Base-by-base conservation (phyloP, 2,797 vertebrate genomes). In the Sorex maritimensis region DNA sequence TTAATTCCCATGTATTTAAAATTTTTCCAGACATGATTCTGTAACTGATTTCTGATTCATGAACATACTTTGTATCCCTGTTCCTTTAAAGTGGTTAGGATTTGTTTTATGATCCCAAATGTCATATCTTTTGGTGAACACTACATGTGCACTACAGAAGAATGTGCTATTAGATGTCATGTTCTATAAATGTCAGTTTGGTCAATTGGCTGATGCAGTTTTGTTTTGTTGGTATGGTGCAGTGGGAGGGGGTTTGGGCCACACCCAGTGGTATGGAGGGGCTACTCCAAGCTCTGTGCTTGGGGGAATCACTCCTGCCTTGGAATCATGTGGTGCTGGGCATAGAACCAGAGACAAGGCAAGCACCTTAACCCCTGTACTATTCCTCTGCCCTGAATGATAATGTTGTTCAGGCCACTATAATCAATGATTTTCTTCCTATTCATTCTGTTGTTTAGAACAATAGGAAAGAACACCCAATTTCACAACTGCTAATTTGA, bases 1-100 rank as follows among this genome's bases (percentile, higher is more conserved):
- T 69, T 94, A 26, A 61, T 63, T 88, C 82, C 34, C 77, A 34
- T n/a, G 65, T 38, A 80, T 44, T 71, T 80, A 19, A 10, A 67
- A 1, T 28, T 88, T 88, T 81, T 71, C 34, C 61, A 84, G 28
- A n/a, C 78, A 78, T 44, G 38, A 58, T 86, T 95, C n/a, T 90
- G 21, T 87, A 80, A 61, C 6, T 79, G 67, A 86, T 63, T 82
- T 89, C 55, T 86, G 41, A 28, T 28, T 79, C 71, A 82, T 61
- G 26, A 88, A 71, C 28, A 71, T 79, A 67, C 17, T 46, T 68
- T 73, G 3, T 28, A 67, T 67, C 49, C 86, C 26, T 85, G 61
- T 68, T 69, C 34, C 81, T 83, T 75, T 72, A 61, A 44, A 73
- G 41, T 86, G 85, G 52, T 71, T 87, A 46, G 41, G 61, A 26